Evolutionary conservation across 2,888 invertebrate genomes (phyloP), one percentile per base, ranked within the genome.

Genomic region (Galerucella nymphaeae): DNA sequence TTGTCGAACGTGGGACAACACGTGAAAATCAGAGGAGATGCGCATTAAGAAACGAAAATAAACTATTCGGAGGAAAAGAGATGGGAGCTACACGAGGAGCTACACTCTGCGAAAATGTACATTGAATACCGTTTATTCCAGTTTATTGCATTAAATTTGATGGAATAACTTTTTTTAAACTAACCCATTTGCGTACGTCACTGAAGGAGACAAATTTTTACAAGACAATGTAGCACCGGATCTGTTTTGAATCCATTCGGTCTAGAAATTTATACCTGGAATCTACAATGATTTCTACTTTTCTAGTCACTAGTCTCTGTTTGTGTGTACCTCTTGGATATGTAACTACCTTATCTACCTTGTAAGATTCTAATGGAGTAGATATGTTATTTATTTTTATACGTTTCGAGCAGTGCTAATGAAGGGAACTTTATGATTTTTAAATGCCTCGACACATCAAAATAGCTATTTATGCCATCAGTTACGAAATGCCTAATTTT

Each of bases 361-460:
- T 82, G 83, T 85, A 82, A 83, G 83, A 84, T 84, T 86, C 86
- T 86, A 86, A 86, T 86, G 86, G 86, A 83, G 84, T 84, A 81
- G 83, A 83, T 84, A 81, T 83, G 84, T 86, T 86, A 85, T 86
- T 86, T 86, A 86, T 86, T 83, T 83, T 80, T 82, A 83, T 82
- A 83, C 83, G 84, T 80, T 84, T 82, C 79, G 79, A 80, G 83
- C 81, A 83, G 84, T 83, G 82, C 82, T 83, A 83, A 84, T 83
- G 82, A 80, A 78, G 80, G 73, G 80, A 78, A 81, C 81, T 81
- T 83, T 84, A 83, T 83, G 83, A 83, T 80, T 83, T 82, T 83
- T 84, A 82, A 84, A 82, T 83, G 80, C 80, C 55, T 55, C 16
- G 16, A 38, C 20, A 50, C 57, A 74, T 70, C 70, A 75, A 81